Base-by-base conservation (phyloP, 2,797 vertebrate genomes). In the Valencia hispanica region DNA sequence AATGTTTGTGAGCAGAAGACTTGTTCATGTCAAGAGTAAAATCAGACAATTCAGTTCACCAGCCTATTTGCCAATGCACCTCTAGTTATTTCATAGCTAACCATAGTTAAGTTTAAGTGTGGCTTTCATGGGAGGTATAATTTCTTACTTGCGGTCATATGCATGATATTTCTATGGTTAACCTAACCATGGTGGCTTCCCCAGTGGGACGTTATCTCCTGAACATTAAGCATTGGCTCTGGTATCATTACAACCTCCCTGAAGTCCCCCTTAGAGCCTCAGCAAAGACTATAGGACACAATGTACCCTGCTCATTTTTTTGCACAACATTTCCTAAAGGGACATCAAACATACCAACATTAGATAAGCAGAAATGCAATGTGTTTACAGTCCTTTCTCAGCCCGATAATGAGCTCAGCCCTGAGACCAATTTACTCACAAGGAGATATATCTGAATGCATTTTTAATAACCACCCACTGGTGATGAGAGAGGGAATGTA, bases 401-500 rank as follows among this genome's bases (percentile, higher is more conserved):
- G 87, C 83, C 85, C 82, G 84, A 93, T 94, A 95, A 94, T 94
- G 93, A 95, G 93, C 91, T 89, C 89, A 92, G 89, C 90, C 91
- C 92, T 82, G 93, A 95, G 93, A 93, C 90, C 91, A 93, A 93
- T 94, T 93, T 93, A 93, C 90, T 91, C 86, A 86, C 91, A 86
- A 88, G 89, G 85, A 94, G 90, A 94, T 90, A 90, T 88, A 92
- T 93, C 87, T 84, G 82, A 91, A 94, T 94, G 92, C 91, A 94
- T 94, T 94, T 95, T 94, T 95, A 94, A 94, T 95, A 95, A 94
- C 90, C 91, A 87, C 87, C 91, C 90, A 91, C 87, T 90, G 91
- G 91, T 93, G 92, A 92, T 90, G 92, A 91, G 92, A 93, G 90
- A 84, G 84, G 84, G 85, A 83, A 91, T 88, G 87, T 78, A 87